These are phyloP conservation scores for Pseudochirops cupreus DNA, from an alignment of 2,797 vertebrate species.

Conservation along the genomic window DNA sequence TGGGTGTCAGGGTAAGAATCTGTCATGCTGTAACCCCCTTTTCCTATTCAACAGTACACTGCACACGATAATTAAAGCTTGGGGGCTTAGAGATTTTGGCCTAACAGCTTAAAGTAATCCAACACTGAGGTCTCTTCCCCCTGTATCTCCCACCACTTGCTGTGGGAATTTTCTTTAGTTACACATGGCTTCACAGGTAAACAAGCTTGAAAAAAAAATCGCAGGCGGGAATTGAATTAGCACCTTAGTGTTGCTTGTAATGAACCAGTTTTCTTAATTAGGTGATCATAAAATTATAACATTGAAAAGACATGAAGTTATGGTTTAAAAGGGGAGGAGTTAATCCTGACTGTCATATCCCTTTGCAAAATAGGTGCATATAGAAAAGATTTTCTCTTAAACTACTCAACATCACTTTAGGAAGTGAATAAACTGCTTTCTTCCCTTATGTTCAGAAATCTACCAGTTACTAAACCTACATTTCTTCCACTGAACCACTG, in stretches of 20 bases:
- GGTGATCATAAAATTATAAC: constrained; percentile 79
- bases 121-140: constrained; percentile 74
- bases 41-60: constrained; percentile 90
- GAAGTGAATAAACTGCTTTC: background rate
- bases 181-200: constrained; percentile 95
- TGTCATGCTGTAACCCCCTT: constrained; percentile 84
- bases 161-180: constrained; percentile 95
- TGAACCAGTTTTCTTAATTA: constrained; percentile 86
- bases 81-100: constrained; percentile 89
- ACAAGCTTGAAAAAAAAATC: constrained; percentile 88
- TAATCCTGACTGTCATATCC: fast-evolving
- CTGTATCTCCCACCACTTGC: constrained; percentile 87
- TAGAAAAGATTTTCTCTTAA: fast-evolving
- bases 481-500: background rate
- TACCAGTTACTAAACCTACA: fast-evolving
- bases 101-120: constrained; percentile 90
- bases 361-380: fast-evolving
- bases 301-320: constrained; percentile 62
- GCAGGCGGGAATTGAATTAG: constrained; percentile 90
- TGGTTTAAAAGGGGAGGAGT: background rate
- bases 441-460: background rate
- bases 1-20: constrained; percentile 88
- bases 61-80: constrained; percentile 94
- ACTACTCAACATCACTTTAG: background rate
- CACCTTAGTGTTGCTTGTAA: constrained; percentile 83